Percentiles rank a stretch among this genome's conserved stretches.
These are phyloP conservation scores for Trematocara nigrifrons DNA, from an alignment of 2,113 vertebrate species.

Conservation along the genomic window DNA sequence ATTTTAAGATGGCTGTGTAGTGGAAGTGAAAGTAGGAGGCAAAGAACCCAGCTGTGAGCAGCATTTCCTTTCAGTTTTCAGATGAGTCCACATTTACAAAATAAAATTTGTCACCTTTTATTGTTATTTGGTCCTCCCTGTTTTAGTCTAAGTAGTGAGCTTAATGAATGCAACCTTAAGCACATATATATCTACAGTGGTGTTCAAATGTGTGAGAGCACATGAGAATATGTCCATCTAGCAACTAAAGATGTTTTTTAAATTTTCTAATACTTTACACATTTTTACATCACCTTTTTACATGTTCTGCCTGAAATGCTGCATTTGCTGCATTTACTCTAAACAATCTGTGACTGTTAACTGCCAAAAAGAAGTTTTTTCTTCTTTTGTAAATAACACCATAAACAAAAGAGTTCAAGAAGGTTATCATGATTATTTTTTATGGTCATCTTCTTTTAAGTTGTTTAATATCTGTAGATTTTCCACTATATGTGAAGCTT, in stretches of 20 bases:
- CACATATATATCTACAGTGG: background rate
- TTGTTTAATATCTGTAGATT: too few species aligned
- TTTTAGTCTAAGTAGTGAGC: background rate
- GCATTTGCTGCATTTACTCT: background rate
- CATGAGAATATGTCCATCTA: background rate
- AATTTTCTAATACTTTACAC: background rate
- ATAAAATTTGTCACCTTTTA: background rate
- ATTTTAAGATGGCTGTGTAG: background rate
- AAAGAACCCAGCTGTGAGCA: background rate
- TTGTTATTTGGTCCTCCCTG: background rate
- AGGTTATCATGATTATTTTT: too few species aligned
- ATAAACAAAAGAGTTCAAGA: too few species aligned
- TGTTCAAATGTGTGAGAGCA: background rate
- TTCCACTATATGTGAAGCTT: too few species aligned
- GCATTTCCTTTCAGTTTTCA: background rate
- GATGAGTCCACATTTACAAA: background rate
- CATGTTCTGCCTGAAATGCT: background rate
- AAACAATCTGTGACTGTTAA: too few species aligned
- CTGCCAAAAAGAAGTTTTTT: too few species aligned
- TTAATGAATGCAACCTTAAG: background rate
- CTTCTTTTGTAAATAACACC: too few species aligned
- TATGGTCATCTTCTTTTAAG: too few species aligned
- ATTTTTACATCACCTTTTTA: background rate
- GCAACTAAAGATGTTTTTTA: background rate
- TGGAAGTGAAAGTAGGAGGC: background rate